Base-by-base conservation (phyloP, 2,113 vertebrate genomes). In the Melanerpes formicivorus region DNA sequence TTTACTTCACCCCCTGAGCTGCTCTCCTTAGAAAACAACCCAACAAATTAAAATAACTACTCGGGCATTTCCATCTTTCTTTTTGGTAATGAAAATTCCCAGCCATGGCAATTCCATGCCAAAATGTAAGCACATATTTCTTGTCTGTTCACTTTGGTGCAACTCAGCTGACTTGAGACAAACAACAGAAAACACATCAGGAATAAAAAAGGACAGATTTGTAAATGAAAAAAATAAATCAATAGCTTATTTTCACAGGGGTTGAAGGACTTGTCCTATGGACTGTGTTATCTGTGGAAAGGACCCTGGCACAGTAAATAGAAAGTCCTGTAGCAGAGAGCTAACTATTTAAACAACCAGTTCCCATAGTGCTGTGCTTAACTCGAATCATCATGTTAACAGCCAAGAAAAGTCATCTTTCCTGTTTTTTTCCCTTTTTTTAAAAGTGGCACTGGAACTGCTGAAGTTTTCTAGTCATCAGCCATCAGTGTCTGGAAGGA, bases 221-320 rank as follows among this genome's bases (percentile, higher is more conserved):
- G 85, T 30, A 92, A 93, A 87, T 75, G 16, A 50, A 94, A 90
- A 87, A 69, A 65, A 64, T 58, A 87, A 93, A 93, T 94, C 79
- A 91, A 91, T 83, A 91, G 32, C n/a, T 54, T 16, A 80, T 83
- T 93, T 93, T 90, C 72, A 89, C 32, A 56, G 26, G 25, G 21
- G 19, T 7, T 46, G 32, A 87, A 91, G 54, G 74, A 67, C 62
- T 85, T 74, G 6, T 83, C 29, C 77, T 83, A 22, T 16, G 14
- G 70, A n/a, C 69, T 80, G 40, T 80, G 40, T 80, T 89, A 62
- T 71, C 87, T 85, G 37, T 78, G 29, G 69, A 78, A 89, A 64
- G 25, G 42, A 73, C 65, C 30, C 46, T 56, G 42, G 25, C 60
- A 82, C 27, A 82, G 65, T 46, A 83, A 82, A 52, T 40, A 60